phyloP scores from a whole-genome alignment of 2,888 invertebrate genomes.

The Mechanitis messenoides region DNA sequence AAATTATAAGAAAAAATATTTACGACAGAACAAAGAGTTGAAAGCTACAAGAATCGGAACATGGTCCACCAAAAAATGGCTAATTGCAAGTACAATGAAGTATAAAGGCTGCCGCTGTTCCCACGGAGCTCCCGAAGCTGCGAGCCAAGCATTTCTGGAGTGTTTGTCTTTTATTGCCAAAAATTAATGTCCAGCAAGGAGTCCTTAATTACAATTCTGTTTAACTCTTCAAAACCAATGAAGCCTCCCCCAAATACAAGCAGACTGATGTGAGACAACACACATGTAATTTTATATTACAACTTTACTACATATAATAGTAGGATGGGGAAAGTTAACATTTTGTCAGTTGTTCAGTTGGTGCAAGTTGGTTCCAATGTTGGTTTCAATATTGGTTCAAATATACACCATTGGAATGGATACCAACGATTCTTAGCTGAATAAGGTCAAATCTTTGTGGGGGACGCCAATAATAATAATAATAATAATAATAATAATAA shows the following conservation, averaged over 20 bases:
- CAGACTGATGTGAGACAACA: conserved; percentile 49
- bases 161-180: conserved; percentile 75
- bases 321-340: too few relatives aligned
- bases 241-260: conserved; percentile 45
- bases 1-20: conserved; percentile 66
- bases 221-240: conserved; percentile 40
- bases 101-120: conserved; percentile 72
- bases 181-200: conserved; percentile 75
- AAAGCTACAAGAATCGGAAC: conserved; percentile 65
- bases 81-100: conserved; percentile 72
- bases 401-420: too few relatives aligned
- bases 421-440: too few relatives aligned
- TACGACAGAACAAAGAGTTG: conserved; percentile 60
- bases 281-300: conserved; percentile 7
- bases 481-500: too few relatives aligned
- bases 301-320: too few relatives aligned
- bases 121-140: conserved; percentile 62
- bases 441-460: too few relatives aligned
- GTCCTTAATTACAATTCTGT: conserved; percentile 71
- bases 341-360: too few relatives aligned
- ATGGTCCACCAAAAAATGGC: conserved; percentile 55
- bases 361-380: too few relatives aligned
- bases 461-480: too few relatives aligned
- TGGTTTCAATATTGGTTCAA: too few relatives aligned
- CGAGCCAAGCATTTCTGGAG: conserved; percentile 67